Evolutionary conservation across 2,888 invertebrate species (phyloP).

Genomic region (Bibio marci): DNA sequence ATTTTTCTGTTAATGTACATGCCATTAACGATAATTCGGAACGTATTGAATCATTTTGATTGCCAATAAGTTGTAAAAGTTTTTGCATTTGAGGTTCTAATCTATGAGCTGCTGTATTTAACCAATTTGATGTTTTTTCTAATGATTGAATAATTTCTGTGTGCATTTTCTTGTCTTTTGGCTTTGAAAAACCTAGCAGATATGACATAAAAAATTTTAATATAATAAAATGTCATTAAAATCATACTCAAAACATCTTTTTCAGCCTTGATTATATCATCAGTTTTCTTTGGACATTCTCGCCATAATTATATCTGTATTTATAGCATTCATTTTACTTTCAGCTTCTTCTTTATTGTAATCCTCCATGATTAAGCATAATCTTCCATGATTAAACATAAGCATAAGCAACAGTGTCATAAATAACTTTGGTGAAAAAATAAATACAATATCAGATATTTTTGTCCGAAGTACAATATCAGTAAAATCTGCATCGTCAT

Average conservation of each 20-base stretch:
- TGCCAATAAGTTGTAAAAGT: conserved; percentile 35
- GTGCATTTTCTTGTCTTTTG: not conserved
- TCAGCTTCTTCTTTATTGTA: conserved; percentile 16
- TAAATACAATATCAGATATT: conserved; percentile 37
- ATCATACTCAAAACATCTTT: too few relatives aligned
- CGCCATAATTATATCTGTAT: too few relatives aligned
- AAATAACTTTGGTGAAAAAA: conserved; percentile 41
- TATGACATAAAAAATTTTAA: too few relatives aligned
- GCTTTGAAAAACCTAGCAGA: conserved; percentile 7
- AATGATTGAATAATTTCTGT: conserved; percentile 14
- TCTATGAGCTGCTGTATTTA: conserved; percentile 20
- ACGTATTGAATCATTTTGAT: conserved; percentile 43
- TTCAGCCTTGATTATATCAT: too few relatives aligned
- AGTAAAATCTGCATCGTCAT: conserved; percentile 33
- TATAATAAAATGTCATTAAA: too few relatives aligned
- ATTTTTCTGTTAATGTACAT: conserved; percentile 37
- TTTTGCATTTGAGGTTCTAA: conserved; percentile 23
- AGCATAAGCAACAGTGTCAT: conserved; percentile 32
- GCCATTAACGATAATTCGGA: conserved; percentile 42
- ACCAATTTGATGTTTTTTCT: conserved; percentile 26
- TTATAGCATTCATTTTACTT: too few relatives aligned
- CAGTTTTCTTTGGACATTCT: too few relatives aligned
- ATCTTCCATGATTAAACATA: conserved; percentile 24
- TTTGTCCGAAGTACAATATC: conserved; percentile 35
- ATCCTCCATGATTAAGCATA: conserved; percentile 19